Evolutionary conservation across 2,113 vertebrate genomes (phyloP).

Genomic region (Hystrix brachyura): DNA sequence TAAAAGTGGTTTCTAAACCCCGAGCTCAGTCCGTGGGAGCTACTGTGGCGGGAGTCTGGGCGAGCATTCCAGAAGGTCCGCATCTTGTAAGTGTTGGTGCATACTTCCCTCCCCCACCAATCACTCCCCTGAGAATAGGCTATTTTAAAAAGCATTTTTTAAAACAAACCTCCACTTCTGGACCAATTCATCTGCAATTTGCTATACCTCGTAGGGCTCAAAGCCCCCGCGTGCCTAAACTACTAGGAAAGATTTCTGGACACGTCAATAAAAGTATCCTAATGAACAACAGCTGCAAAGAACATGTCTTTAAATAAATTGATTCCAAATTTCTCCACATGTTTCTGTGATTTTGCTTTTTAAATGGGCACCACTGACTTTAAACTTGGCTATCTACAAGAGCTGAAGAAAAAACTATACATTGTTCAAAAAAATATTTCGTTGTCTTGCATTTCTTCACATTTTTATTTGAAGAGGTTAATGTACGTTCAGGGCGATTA

Average conservation of each 20-base stretch:
- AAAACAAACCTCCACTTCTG: constrained; percentile 73
- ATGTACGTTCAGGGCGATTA: constrained; percentile 53
- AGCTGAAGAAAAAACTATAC: constrained; percentile 30
- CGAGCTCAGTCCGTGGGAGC: constrained; percentile 50
- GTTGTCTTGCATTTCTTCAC: constrained; percentile 73
- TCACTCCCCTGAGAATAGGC: constrained; percentile 78
- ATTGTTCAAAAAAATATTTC: constrained; percentile 68
- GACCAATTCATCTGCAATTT: constrained; percentile 90
- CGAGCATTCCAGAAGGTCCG: constrained; percentile 82
- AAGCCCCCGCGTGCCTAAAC: constrained; percentile 86
- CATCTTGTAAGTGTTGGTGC: constrained; percentile 77
- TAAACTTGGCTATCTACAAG: constrained; percentile 75
- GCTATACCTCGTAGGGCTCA: constrained; percentile 87
- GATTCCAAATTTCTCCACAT: constrained; percentile 87
- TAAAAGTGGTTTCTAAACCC: constrained; percentile 5
- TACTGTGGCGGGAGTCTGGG: constrained; percentile 88
- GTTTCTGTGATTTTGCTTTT: constrained; percentile 81
- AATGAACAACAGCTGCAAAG: constrained; percentile 88
- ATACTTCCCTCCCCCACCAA: constrained; percentile 68
- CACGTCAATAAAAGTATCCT: constrained; percentile 87
- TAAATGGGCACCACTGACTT: constrained; percentile 78
- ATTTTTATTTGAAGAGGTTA: constrained; percentile 72
- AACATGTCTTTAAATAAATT: constrained; percentile 88
- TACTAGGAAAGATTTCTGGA: constrained; percentile 87
- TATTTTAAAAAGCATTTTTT: constrained; percentile 81